These are phyloP conservation scores for Hirundo rustica DNA, from an alignment of 2,797 vertebrate species.

Conservation along the genomic window DNA sequence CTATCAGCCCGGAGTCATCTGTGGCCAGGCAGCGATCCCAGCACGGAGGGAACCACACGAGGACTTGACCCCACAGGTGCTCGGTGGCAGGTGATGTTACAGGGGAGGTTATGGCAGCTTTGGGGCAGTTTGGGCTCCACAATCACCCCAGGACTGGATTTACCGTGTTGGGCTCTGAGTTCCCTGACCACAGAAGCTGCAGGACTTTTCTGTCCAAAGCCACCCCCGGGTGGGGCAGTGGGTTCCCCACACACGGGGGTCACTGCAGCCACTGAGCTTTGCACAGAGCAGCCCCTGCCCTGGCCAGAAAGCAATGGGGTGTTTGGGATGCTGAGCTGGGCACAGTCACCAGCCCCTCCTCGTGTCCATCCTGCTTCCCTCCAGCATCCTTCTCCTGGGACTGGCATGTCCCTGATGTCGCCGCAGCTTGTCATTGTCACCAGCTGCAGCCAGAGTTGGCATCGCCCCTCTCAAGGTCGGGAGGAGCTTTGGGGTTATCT, in stretches of 20 bases:
- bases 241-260: not conserved
- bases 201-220: not conserved
- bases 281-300: not conserved
- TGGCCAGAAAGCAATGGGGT: not conserved
- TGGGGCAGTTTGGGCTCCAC: not conserved
- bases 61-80: rapidly evolving
- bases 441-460: rapidly evolving
- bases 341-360: not conserved
- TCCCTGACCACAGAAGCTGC: not conserved
- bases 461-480: not conserved
- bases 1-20: rapidly evolving
- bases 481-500: not conserved
- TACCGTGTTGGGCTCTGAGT: not conserved
- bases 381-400: not conserved
- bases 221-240: rapidly evolving
- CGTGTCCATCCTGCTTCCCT: not conserved
- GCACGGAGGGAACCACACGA: rapidly evolving
- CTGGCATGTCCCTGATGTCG: rapidly evolving
- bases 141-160: not conserved
- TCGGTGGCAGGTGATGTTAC: rapidly evolving
- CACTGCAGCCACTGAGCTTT: not conserved
- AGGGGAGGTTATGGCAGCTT: rapidly evolving
- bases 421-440: not conserved
- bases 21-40: rapidly evolving
- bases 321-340: not conserved